phyloP scores from a whole-genome alignment of 2,797 vertebrate species.

The Leptoclinus maculatus region DNA sequence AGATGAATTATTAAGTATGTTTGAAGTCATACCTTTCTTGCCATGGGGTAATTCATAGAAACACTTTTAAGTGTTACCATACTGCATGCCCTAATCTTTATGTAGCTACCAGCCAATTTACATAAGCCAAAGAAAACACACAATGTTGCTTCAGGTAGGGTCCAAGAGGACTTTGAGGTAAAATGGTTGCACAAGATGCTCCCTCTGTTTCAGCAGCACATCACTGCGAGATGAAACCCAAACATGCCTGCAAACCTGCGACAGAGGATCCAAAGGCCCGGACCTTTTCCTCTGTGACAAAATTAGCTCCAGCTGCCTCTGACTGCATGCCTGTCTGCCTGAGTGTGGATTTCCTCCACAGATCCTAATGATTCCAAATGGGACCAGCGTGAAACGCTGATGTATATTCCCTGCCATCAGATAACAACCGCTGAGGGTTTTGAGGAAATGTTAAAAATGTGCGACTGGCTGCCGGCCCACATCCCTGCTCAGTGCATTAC shows the following conservation, averaged over 20 bases:
- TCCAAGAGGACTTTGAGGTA: conserved; percentile 25
- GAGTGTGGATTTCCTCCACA: conserved; percentile 72
- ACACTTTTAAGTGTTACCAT: neutral
- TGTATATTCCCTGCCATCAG: conserved; percentile 70
- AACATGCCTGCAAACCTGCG: conserved; percentile 42
- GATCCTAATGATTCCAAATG: conserved; percentile 69
- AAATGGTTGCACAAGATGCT: conserved; percentile 33
- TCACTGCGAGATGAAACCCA: conserved; percentile 53
- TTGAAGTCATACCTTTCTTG: conserved; percentile 7
- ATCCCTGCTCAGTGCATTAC: conserved; percentile 69
- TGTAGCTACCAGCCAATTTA: neutral
- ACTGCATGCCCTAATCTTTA: neutral
- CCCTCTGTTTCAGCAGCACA: conserved; percentile 18
- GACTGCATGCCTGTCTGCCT: conserved; percentile 52
- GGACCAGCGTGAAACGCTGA: conserved; percentile 59
- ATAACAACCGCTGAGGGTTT: conserved; percentile 71
- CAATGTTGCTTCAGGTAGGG: neutral
- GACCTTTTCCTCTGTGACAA: conserved; percentile 48
- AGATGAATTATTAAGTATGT: conserved; percentile 26
- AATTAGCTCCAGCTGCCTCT: conserved; percentile 66
- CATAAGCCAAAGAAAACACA: conserved; percentile 26
- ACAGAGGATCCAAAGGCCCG: conserved; percentile 47
- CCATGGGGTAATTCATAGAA: conserved; percentile 17
- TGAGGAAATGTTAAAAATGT: conserved; percentile 80
- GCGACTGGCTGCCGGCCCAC: conserved; percentile 55